A percentile compares a stretch with the other conserved stretches of the same genome.
Conservation (phyloP, 1,140 invertebrate species). For the Neodiprion lecontei region DNA sequence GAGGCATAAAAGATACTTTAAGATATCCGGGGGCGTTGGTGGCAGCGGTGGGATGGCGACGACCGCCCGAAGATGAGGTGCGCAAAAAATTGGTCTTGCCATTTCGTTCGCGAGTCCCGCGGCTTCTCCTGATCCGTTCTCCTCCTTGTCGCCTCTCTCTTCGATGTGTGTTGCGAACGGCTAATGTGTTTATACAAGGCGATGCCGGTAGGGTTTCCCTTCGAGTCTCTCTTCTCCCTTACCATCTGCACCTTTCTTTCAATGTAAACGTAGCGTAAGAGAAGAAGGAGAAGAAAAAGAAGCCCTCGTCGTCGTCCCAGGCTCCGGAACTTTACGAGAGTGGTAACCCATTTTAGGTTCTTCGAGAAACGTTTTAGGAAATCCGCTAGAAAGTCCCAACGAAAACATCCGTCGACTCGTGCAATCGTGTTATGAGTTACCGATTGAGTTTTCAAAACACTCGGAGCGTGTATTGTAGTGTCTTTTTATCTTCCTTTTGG, state of each 20-base stretch:
- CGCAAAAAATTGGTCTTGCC: not conserved
- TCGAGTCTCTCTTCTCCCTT: not conserved
- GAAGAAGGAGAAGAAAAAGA: too few species aligned
- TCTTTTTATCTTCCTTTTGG: too few species aligned
- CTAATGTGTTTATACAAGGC: slow-evolving; percentile 5
- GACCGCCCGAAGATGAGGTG: too few species aligned
- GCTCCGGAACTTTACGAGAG: not conserved
- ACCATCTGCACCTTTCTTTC: not conserved
- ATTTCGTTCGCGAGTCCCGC: not conserved
- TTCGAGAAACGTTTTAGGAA: not conserved
- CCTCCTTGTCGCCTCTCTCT: not conserved
- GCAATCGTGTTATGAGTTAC: too few species aligned
- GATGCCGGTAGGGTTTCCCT: not conserved
- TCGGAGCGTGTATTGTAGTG: too few species aligned
- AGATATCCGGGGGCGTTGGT: not conserved
- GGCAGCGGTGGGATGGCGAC: too few species aligned
- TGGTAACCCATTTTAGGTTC: not conserved
- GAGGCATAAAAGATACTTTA: not conserved
- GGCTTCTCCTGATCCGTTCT: not conserved
- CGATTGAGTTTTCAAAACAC: too few species aligned
- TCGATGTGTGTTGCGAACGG: not conserved
- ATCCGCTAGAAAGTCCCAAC: not conserved
- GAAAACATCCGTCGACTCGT: not conserved
- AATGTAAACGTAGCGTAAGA: too few species aligned
- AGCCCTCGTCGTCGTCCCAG: too few species aligned